Conservation (phyloP, 37 sponge, comb jelly and placozoan genomes). For the Geodia barretti region DNA sequence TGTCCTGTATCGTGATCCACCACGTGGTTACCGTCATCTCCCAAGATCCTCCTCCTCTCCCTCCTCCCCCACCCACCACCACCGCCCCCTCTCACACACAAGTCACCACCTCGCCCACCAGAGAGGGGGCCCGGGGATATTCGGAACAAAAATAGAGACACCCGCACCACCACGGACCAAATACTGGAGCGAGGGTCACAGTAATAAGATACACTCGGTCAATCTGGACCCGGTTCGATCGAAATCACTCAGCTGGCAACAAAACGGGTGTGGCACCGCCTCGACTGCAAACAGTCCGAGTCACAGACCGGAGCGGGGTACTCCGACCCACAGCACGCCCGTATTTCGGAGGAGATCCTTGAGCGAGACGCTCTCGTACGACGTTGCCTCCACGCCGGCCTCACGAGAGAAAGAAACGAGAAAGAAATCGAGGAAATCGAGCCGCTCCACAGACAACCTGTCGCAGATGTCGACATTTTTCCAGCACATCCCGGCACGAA, state of each 20-base stretch:
- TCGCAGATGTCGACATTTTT: background rate
- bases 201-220: slow-evolving; percentile 5
- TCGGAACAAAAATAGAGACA: background rate
- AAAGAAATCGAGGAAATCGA: background rate
- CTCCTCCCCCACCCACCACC: background rate
- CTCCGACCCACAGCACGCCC: background rate
- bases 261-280: background rate
- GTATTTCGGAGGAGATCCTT: background rate
- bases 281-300: too few species aligned
- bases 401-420: background rate
- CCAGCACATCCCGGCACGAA: background rate
- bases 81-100: background rate
- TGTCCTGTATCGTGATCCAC: background rate
- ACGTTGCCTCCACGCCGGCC: background rate
- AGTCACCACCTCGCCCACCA: too few species aligned
- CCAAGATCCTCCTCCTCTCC: background rate
- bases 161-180: background rate
- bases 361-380: background rate
- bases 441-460: background rate
- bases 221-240: background rate
- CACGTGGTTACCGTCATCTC: background rate
- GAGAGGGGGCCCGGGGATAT: too few species aligned
- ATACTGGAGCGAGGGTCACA: slow-evolving; percentile 25
- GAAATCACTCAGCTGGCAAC: background rate
- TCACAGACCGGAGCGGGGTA: too few species aligned